phyloP scores from a whole-genome alignment of 2,113 vertebrate genomes.

The Calyptommatus sinebrachiatus region DNA sequence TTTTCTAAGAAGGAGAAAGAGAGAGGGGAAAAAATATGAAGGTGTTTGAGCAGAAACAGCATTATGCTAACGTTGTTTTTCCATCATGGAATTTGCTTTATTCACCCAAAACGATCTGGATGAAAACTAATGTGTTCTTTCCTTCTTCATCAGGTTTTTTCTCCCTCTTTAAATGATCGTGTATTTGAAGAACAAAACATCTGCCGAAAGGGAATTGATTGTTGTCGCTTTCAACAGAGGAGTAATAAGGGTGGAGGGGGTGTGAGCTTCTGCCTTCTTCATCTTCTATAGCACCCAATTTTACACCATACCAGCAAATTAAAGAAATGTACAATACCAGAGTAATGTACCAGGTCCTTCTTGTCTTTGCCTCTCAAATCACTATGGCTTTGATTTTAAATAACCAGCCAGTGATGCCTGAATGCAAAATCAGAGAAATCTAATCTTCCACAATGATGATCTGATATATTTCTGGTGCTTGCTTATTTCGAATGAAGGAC shows the following conservation, averaged over 20 bases:
- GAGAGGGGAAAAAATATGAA: conserved; percentile 53
- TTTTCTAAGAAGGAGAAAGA: conserved; percentile 69
- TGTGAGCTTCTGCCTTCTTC: conserved; percentile 41
- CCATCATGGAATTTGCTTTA: conserved; percentile 60
- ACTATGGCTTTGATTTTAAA: conserved; percentile 46
- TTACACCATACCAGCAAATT: conserved; percentile 35
- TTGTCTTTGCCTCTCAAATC: conserved; percentile 15
- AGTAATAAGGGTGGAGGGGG: conserved; percentile 45
- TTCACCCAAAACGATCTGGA: conserved; percentile 64
- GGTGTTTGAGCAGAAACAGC: conserved; percentile 68
- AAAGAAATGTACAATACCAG: conserved; percentile 19
- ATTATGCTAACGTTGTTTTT: conserved; percentile 61
- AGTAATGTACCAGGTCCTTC: conserved; percentile 43
- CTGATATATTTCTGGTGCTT: conserved; percentile 37
- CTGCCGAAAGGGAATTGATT: conserved; percentile 55
- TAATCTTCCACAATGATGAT: conserved; percentile 39
- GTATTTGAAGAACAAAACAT: conserved; percentile 73
- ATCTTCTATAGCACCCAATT: background rate
- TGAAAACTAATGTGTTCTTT: conserved; percentile 68
- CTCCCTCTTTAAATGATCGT: conserved; percentile 55
- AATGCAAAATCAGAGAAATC: conserved; percentile 18
- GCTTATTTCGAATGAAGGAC: conserved; percentile 37
- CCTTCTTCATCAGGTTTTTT: conserved; percentile 65
- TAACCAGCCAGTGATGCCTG: conserved; percentile 23
- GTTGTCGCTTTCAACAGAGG: conserved; percentile 59